Evolutionary conservation across 2,888 invertebrate species (phyloP), one percentile per base, ranked within the genome.

Genomic region (Sepioteuthis lessoniana): DNA sequence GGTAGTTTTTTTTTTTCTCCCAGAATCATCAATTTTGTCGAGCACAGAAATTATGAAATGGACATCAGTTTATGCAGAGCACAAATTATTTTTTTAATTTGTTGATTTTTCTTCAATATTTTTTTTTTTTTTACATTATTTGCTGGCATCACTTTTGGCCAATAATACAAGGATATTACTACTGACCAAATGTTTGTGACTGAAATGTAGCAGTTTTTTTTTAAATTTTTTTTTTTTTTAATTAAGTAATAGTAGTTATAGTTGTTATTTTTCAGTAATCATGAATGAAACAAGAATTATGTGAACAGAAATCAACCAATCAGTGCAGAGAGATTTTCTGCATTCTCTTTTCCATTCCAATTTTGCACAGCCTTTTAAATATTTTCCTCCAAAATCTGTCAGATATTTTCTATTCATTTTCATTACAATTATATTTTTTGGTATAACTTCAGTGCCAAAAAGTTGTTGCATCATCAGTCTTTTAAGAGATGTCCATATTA

Each of bases 41-140:
- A 76, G 16, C 76, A 76, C 76, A 76, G 76, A 76, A n/a, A 76
- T 76, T 76, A 76, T 76, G 76, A 76, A 76, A 76, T 76, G 76
- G 76, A 76, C 76, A 76, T 76, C n/a, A 76, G n/a, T 76, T 76
- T 76, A 76, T 76, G 76, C n/a, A n/a, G 76, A 76, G n/a, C 76
- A 76, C 76, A 76, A 76, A 76, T n/a, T n/a, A 76, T 76, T 76
- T 76, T n/a, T 35, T 76, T 35, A 16, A n/a, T 76, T n/a, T 16
- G n/a, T 76, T 76, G 16, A 76, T 76, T 76, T 76, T n/a, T n/a
- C 19, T 76, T 76, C 19, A n/a, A n/a, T 35, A 16, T 16, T 35
- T 31, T 76, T 76, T n/a, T 55, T 21, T 55, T 5, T 28, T 55
- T 55, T 25, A 28, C n/a, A 76, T n/a, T 13, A n/a, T 76, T 76